A percentile compares a stretch with the other conserved stretches of the same genome.
Conservation (phyloP, 92 coral and sea anemone species). For the Epizoanthus illoricatus region DNA sequence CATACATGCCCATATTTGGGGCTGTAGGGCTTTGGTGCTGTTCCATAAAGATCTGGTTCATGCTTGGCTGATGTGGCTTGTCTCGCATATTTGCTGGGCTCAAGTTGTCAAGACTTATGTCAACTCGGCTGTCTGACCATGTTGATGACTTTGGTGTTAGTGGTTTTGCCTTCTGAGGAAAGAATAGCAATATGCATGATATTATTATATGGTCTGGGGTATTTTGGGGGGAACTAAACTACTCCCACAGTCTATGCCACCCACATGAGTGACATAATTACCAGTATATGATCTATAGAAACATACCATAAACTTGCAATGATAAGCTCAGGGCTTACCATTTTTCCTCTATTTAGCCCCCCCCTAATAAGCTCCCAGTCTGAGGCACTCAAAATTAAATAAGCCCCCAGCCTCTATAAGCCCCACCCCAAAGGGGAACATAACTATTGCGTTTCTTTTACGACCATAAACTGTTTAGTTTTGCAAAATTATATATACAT, state of each 20-base stretch:
- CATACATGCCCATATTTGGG: conserved; percentile 60
- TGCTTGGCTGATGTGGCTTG: conserved; percentile 94
- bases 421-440: too few relatives aligned
- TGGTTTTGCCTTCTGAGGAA: conserved; percentile 24
- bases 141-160: conserved; percentile 74
- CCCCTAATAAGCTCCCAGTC: too few relatives aligned
- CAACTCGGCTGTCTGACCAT: conserved; percentile 97
- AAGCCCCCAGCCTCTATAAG: too few relatives aligned
- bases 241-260: not conserved
- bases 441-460: too few relatives aligned
- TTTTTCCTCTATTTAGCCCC: too few relatives aligned
- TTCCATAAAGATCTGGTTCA: conserved; percentile 77
- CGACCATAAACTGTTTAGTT: too few relatives aligned
- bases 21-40: conserved; percentile 59
- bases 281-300: too few relatives aligned
- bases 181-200: not conserved
- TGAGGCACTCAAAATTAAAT: too few relatives aligned
- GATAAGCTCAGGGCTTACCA: too few relatives aligned
- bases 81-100: conserved; percentile 78
- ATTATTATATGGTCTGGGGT: not conserved
- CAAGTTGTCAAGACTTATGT: conserved; percentile 91
- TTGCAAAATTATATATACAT: too few relatives aligned
- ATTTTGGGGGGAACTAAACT: not conserved
- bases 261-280: too few relatives aligned
- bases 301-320: too few relatives aligned